Evolutionary conservation across 2,113 vertebrate genomes (phyloP).

Genomic region (Dolichotis patagonum): DNA sequence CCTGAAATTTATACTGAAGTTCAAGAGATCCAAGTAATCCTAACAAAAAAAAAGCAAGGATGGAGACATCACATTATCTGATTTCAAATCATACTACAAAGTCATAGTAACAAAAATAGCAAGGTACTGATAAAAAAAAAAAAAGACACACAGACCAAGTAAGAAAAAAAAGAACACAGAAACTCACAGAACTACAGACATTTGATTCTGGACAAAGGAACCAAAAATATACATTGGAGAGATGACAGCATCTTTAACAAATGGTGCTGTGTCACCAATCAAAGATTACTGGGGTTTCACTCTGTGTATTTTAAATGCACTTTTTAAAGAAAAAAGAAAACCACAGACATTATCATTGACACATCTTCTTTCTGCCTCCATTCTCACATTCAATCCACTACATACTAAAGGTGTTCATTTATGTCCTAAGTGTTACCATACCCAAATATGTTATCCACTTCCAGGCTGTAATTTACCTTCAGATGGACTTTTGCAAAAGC

Average conservation of each 20-base stretch:
- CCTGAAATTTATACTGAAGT: background rate
- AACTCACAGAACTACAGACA: background rate
- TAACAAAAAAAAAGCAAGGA: background rate
- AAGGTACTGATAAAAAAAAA: background rate
- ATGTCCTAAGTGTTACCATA: background rate
- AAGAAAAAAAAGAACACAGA: background rate
- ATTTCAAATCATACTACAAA: background rate
- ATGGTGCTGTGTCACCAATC: background rate
- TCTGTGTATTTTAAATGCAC: background rate
- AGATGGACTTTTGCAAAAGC: background rate
- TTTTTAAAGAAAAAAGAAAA: background rate
- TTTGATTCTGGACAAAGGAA: background rate
- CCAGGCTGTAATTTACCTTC: background rate
- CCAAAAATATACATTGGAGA: background rate
- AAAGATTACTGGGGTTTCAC: background rate
- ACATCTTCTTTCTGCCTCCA: background rate
- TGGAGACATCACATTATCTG: background rate
- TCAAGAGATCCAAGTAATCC: background rate
- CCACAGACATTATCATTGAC: background rate
- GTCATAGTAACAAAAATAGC: background rate
- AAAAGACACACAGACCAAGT: background rate
- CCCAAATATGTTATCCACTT: background rate
- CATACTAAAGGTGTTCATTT: background rate
- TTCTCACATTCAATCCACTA: background rate
- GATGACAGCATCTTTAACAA: background rate